Evolutionary conservation across 2,888 invertebrate species (phyloP), one percentile per base, ranked within the genome.

Genomic region (Leptura quadrifasciata): DNA sequence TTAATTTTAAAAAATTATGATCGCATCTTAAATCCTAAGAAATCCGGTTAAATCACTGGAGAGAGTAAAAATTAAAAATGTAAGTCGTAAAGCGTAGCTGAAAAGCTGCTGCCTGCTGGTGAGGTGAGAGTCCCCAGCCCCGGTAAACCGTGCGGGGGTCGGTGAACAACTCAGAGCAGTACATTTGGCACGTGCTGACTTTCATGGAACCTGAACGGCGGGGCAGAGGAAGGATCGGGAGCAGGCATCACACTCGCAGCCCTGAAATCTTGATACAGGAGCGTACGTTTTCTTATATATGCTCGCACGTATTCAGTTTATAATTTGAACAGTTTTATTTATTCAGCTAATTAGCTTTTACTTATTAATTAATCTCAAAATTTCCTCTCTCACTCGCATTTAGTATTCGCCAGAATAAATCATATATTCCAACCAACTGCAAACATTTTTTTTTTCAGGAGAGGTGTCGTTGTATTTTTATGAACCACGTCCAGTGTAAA

Each of bases 171-270:
- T 63, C 27, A 4, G 18, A 63, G 63, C 18, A 63, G 20, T 63
- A 65, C 65, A 65, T 65, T 68, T 68, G 68, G 68, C 68, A 68
- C 68, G 68, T 68, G 68, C 68, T 68, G 68, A 68, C 68, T 57
- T 57, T 57, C 57, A 18, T 47, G 47, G 27, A 18, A 35, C 57
- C 17, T 52, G 63, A 39, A 20, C 39, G 39, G 27, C 39, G 27
- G n/a, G 63, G 17, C 10, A 39, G 39, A 39, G 63, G 21, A 20
- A 39, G 17, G 39, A 24, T 58, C 24, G 39, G 39, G 63, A 18
- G 18, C 24, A 47, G 58, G 58, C 60, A 61, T 61, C 60, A 61
- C 31, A 31, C 60, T 61, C n/a, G 39, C 35, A n/a, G 20, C 63
- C 39, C 63, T 63, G 63, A 63, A 63, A 39, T 39, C 63, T 39